Percentiles rank a stretch among this genome's conserved stretches.
Evolutionary conservation across 2,797 vertebrate genomes (phyloP).

Genomic region (Pangasius larnaudii): DNA sequence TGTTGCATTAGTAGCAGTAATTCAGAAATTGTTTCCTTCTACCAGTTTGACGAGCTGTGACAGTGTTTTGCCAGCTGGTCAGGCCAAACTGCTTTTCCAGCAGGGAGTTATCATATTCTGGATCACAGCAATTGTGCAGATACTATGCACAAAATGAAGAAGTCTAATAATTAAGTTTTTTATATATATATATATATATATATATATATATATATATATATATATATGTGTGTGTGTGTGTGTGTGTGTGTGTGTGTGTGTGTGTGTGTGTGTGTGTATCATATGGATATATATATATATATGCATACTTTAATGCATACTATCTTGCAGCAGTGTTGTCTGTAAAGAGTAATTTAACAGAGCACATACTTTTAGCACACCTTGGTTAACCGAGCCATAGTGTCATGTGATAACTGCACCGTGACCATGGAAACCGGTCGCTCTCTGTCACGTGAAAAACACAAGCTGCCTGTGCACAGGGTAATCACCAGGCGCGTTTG

Average conservation of each 20-base stretch:
- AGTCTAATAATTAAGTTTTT: neutral
- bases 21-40: conserved; percentile 7
- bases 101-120: neutral
- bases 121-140: neutral
- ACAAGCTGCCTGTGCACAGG: neutral
- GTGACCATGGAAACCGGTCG: neutral
- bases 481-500: neutral
- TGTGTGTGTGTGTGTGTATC: no score
- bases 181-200: no score
- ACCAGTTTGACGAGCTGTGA: no score
- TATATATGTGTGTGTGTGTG: no score
- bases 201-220: no score
- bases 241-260: no score
- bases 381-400: no score
- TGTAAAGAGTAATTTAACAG: neutral
- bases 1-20: neutral
- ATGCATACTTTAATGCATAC: neutral
- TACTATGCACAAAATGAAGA: neutral
- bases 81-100: neutral
- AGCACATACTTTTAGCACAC: neutral
- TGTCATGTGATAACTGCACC: no score
- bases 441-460: neutral
- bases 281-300: neutral
- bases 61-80: neutral
- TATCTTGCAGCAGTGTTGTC: neutral